Percentiles rank a stretch among this genome's conserved stretches.
These are phyloP conservation scores for Atrina japonica DNA, from an alignment of 2,888 invertebrate genomes.

Conservation along the genomic window DNA sequence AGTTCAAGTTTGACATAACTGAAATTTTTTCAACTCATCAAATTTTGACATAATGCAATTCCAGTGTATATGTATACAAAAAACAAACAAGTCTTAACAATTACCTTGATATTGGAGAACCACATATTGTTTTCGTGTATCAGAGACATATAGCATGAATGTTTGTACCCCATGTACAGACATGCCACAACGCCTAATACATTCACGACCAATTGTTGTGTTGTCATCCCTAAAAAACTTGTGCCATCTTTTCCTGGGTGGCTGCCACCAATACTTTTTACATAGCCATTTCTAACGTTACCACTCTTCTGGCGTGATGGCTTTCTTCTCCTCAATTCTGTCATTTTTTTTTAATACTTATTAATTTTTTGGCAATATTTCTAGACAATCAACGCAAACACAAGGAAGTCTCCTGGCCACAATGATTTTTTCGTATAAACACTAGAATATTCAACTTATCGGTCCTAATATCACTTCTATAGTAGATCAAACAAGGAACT, in stretches of 20 bases:
- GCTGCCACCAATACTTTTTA: slow-evolving; percentile 40
- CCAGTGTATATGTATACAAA: not conserved
- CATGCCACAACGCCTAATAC: slow-evolving; percentile 52
- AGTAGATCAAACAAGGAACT: no score
- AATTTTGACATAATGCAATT: no score
- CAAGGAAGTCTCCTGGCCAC: no score
- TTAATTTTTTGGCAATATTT: no score
- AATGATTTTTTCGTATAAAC: no score
- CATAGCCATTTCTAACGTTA: slow-evolving; percentile 53
- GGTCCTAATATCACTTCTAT: no score
- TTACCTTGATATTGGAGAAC: slow-evolving; percentile 81
- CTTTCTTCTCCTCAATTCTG: slow-evolving; percentile 57
- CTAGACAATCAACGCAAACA: no score
- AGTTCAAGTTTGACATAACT: no score
- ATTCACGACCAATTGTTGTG: slow-evolving; percentile 56
- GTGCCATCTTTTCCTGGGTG: slow-evolving; percentile 43
- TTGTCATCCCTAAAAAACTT: slow-evolving; percentile 53
- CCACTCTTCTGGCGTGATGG: slow-evolving; percentile 50
- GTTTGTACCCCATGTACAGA: slow-evolving; percentile 63
- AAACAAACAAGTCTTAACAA: not conserved
- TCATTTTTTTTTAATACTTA: slow-evolving; percentile 43
- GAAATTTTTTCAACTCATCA: no score
- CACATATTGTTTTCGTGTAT: slow-evolving; percentile 81
- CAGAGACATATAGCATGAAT: slow-evolving; percentile 72
- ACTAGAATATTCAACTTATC: no score